Base-by-base conservation (phyloP, 2,113 vertebrate species). In the Brachirus orientalis region DNA sequence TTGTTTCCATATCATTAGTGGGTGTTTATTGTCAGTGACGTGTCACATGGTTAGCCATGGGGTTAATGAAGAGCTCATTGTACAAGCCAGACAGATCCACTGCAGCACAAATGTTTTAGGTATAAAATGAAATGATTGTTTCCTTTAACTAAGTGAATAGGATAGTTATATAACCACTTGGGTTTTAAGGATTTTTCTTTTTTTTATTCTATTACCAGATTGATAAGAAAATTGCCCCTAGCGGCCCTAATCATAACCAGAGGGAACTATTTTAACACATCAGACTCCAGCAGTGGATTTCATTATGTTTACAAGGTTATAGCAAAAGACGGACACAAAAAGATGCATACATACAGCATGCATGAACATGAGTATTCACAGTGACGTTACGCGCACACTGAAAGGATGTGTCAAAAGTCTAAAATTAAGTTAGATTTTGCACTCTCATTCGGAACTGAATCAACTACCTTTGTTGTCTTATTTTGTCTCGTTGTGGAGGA, bases 1-100 rank as follows among this genome's bases (percentile, higher is more conserved):
- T 84, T 60, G 80, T 80, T 77, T 77, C 48, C 46, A 56, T 53
- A 58, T 76, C 80, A 79, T 88, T 83, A 79, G 74, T 28, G 37
- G 53, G 36, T 58, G 67, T 35, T 78, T 63, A 68, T 74, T 36
- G 67, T 63, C 33, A 16, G 53, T 55, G 40, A 69, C 40, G 43
- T 73, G 66, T 75, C 85, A 58, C 47, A 35, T 10, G 44, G 55
- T 69, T 60, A 48, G 68, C 64, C 53, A 67, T 22, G 50, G 61
- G 67, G 67, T 83, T 75, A 77, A 84, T 72, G 47, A 74, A 68
- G 45, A 19, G 60, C 83, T 72, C 56, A 65, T 79, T 82, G 65
- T 69, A 50, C 55, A 55, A 71, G 50, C 57, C 11, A 11, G 18
- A 1, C 51, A 40, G 45, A 59, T 73, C 57, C 53, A 9, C 53